These are phyloP conservation scores for Apostichopus parvimensis DNA, from an alignment of 35 echinoderm and acorn worm species.

Conservation along the genomic window DNA sequence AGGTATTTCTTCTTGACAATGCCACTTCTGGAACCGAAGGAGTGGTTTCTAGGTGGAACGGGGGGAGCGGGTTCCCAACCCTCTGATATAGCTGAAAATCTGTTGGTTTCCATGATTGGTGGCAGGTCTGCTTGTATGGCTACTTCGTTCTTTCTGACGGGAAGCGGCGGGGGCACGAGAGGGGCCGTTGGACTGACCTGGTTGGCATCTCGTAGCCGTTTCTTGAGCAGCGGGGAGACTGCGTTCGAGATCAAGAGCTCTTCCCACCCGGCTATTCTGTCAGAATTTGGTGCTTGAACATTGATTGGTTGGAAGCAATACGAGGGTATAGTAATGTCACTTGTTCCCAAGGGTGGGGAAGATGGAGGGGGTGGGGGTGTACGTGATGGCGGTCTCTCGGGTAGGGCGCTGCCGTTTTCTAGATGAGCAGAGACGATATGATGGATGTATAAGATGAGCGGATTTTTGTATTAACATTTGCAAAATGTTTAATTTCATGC, in stretches of 20 bases:
- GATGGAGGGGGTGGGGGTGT: slow-evolving; percentile 79
- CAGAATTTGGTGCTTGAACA: slow-evolving; percentile 9
- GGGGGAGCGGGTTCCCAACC: slow-evolving; percentile 43
- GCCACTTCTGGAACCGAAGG: slow-evolving; percentile 17
- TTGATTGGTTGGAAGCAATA: slow-evolving; percentile 32
- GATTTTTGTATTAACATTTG: too few relatives aligned
- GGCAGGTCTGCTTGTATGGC: slow-evolving; percentile 43
- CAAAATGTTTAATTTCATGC: too few relatives aligned
- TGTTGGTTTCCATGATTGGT: background rate
- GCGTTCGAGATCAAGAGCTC: slow-evolving; percentile 45
- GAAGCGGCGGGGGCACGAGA: slow-evolving; percentile 64
- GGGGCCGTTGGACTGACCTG: background rate
- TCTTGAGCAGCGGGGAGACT: slow-evolving; percentile 66
- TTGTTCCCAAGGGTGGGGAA: slow-evolving; percentile 4
- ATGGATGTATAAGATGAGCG: background rate
- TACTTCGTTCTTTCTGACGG: slow-evolving; percentile 59
- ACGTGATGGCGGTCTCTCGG: slow-evolving; percentile 71
- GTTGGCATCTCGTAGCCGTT: slow-evolving; percentile 57
- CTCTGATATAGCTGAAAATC: background rate
- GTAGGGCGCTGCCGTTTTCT: slow-evolving; percentile 68
- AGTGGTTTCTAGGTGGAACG: slow-evolving; percentile 9
- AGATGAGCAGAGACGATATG: background rate
- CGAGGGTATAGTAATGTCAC: background rate
- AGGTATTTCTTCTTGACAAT: slow-evolving; percentile 19
- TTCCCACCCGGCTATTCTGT: slow-evolving; percentile 4